Base-by-base conservation (phyloP, 2,797 vertebrate species). In the Microcaecilia unicolor region DNA sequence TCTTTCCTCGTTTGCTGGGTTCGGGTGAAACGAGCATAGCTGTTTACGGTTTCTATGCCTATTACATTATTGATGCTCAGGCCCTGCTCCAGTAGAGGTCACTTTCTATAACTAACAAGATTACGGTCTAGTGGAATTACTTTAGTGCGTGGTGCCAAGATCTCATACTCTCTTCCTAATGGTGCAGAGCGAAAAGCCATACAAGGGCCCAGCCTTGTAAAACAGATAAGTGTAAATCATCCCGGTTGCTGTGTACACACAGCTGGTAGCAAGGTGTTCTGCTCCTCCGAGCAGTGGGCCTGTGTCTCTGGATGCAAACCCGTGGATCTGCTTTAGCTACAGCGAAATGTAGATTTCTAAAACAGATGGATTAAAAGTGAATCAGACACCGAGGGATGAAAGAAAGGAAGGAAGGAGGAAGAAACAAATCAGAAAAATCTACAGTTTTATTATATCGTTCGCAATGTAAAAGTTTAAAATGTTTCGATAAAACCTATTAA, bases 241-340 rank as follows among this genome's bases (percentile, higher is more conserved):
- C 51, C 42, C 35, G 34, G 23, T 40, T 35, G 48, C 41, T 42
- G 18, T 37, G 49, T 55, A 54, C 21, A 38, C 57, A 78, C 76
- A 79, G 80, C 75, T 85, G 78, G 48, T 56, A 57, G 61, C 70
- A 82, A 80, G 78, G 76, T 79, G 72, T 70, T 48, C 48, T 39
- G 1, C 15, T 46, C 34, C 41, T 55, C 41, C 26, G 47, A 35
- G 50, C 6, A 9, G 52, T 56, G 58, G 47, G 48, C 51, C 41
- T 60, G 51, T 48, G 27, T 35, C 46, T 47, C 54, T 34, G 41
- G 59, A 28, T 39, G 52, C 51, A 68, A 45, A 34, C 37, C 28
- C 37, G 64, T 53, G 63, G 47, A 68, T 41, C 45, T 38, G 48
- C 31, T 19, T 36, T 25, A 56, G 43, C 14, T 40, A 23, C 24